Percentiles rank a stretch among this genome's conserved stretches.
Conservation (phyloP, 2,797 vertebrate genomes). For the Hippopotamyrus pictus region DNA sequence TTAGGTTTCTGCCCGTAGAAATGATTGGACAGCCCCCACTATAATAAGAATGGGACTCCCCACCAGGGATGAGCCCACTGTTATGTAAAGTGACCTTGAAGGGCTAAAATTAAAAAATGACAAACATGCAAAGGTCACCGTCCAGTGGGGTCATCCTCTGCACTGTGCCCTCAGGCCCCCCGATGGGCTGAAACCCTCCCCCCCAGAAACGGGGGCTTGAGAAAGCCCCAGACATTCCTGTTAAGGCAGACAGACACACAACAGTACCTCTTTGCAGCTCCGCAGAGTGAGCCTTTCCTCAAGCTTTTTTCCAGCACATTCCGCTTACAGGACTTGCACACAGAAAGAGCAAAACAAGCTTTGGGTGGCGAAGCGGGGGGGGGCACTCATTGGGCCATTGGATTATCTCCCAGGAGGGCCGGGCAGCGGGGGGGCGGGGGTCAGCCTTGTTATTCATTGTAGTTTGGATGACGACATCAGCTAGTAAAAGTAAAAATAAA, state of each 20-base stretch:
- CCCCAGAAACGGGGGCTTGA: slow-evolving; percentile 45
- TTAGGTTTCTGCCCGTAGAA: neutral
- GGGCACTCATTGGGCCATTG: neutral
- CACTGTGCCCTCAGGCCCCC: slow-evolving; percentile 47
- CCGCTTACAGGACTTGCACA: slow-evolving; percentile 32
- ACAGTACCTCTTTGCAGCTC: neutral
- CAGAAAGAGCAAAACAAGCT: slow-evolving; percentile 36
- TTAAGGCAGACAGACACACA: neutral
- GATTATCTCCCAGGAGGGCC: neutral
- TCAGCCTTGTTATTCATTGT: neutral
- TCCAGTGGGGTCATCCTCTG: neutral
- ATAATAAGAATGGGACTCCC: slow-evolving; percentile 32
- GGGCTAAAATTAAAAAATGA: slow-evolving; percentile 41
- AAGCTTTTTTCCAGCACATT: slow-evolving; percentile 40
- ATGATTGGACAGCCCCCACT: neutral
- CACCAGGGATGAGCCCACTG: slow-evolving; percentile 30
- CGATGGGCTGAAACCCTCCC: slow-evolving; percentile 30
- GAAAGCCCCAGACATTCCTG: neutral
- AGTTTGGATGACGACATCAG: neutral
- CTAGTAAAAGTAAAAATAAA: neutral
- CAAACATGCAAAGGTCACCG: slow-evolving; percentile 32
- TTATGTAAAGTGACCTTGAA: slow-evolving; percentile 44
- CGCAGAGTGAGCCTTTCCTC: slow-evolving; percentile 39
- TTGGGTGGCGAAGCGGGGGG: slow-evolving; percentile 19
- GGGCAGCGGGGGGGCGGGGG: neutral